Conservation (phyloP, 2,797 vertebrate genomes). For the Sphenopsis melanotis region DNA sequence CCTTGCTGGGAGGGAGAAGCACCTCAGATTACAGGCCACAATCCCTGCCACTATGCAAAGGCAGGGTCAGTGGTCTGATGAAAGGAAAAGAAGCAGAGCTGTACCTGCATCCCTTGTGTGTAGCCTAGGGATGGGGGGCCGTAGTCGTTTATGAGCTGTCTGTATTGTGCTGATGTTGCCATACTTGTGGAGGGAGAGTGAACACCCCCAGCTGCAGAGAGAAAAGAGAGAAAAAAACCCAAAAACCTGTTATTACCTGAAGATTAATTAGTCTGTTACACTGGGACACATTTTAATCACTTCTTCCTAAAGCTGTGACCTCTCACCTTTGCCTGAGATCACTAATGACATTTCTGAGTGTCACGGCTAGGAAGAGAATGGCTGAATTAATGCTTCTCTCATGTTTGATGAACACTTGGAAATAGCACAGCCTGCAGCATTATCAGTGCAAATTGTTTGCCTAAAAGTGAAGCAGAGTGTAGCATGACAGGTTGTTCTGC, state of each 20-base stretch:
- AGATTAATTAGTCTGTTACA: slow-evolving; percentile 1
- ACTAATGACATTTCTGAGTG: neutral
- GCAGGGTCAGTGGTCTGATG: neutral
- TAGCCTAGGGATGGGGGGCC: slow-evolving; percentile 96
- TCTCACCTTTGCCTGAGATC: neutral
- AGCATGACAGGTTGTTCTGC: slow-evolving; percentile 47
- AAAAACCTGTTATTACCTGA: neutral
- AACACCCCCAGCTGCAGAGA: slow-evolving; percentile 82
- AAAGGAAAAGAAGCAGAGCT: neutral
- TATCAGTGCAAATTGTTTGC: slow-evolving; percentile 18
- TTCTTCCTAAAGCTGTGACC: neutral
- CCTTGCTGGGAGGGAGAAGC: slow-evolving; percentile 41
- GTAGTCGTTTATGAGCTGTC: slow-evolving; percentile 94
- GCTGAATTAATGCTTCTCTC: neutral
- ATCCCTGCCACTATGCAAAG: neutral
- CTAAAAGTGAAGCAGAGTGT: slow-evolving; percentile 14
- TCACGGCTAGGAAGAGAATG: neutral
- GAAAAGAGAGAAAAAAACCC: neutral
- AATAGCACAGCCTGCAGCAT: slow-evolving; percentile 10
- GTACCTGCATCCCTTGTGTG: slow-evolving; percentile 81
- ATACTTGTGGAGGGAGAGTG: slow-evolving; percentile 90
- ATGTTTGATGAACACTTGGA: neutral
- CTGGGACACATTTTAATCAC: neutral
- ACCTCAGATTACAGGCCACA: slow-evolving; percentile 46
- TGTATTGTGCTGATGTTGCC: slow-evolving; percentile 84